Conservation (phyloP, 2,113 vertebrate species). For the Esox niger region DNA sequence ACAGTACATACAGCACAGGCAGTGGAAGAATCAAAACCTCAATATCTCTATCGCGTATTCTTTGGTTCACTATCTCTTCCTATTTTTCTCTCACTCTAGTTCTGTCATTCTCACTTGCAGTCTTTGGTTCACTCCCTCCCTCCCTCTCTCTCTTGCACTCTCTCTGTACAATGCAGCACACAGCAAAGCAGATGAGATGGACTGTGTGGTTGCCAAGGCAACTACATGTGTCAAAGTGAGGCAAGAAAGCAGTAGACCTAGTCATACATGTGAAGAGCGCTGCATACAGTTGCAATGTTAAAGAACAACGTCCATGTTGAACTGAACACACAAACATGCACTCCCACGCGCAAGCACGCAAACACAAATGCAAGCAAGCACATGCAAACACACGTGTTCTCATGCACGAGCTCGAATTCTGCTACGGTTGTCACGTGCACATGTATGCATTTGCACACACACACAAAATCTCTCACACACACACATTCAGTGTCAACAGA, state of each 20-base stretch:
- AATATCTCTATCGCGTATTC: too few species aligned
- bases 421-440: too few species aligned
- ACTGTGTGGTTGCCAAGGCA: constrained; percentile 1
- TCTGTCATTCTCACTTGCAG: too few species aligned
- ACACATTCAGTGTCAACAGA: background rate
- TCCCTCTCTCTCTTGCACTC: background rate
- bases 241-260: constrained; percentile 7
- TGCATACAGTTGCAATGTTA: background rate
- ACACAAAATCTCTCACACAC: background rate
- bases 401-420: too few species aligned
- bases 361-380: too few species aligned
- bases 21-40: too few species aligned
- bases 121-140: background rate
- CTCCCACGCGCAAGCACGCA: background rate
- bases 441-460: too few species aligned
- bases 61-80: background rate
- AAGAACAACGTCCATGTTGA: background rate
- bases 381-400: too few species aligned
- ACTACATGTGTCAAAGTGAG: constrained; percentile 3
- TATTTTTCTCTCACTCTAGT: too few species aligned
- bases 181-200: constrained; percentile 8
- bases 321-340: background rate
- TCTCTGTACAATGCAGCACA: constrained; percentile 7
- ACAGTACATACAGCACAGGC: too few species aligned
- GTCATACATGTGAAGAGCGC: background rate